phyloP scores from a whole-genome alignment of 2,113 vertebrate genomes.

The Aramus guarauna region DNA sequence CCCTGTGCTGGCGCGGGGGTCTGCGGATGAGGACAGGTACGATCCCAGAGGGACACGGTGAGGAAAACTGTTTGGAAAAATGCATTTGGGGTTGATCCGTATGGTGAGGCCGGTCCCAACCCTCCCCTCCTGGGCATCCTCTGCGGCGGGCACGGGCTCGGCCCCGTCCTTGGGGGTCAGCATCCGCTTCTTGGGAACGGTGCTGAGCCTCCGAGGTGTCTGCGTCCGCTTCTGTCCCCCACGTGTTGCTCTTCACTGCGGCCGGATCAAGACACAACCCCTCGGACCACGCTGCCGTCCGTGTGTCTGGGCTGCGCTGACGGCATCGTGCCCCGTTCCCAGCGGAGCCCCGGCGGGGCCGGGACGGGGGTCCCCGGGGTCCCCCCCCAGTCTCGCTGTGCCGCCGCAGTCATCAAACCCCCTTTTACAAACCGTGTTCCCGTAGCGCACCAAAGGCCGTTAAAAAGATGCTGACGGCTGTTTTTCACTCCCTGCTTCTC shows the following conservation, averaged over 20 bases:
- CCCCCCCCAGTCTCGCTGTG: background rate
- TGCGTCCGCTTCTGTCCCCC: accelerated
- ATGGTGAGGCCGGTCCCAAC: accelerated
- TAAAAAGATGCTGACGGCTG: conserved; percentile 36
- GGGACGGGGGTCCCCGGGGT: background rate
- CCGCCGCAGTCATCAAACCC: background rate
- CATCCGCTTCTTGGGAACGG: background rate
- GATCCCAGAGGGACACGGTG: background rate
- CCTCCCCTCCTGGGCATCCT: background rate
- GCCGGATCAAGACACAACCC: background rate
- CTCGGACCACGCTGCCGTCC: accelerated
- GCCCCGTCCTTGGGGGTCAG: background rate
- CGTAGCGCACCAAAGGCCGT: background rate
- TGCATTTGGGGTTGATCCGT: background rate
- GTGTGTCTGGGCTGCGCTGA: accelerated
- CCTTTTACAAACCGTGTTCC: background rate
- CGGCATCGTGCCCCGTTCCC: background rate
- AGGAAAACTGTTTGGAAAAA: background rate
- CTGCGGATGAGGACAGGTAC: background rate
- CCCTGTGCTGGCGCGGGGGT: background rate
- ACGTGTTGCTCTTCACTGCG: accelerated
- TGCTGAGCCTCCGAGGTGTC: background rate
- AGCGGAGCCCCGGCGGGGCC: accelerated
- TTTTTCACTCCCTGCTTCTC: conserved; percentile 56
- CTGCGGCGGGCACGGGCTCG: background rate